Percentiles rank a stretch among this genome's conserved stretches.
Evolutionary conservation across 2,888 invertebrate species (phyloP).

Genomic region (Spilosoma lubricipeda): DNA sequence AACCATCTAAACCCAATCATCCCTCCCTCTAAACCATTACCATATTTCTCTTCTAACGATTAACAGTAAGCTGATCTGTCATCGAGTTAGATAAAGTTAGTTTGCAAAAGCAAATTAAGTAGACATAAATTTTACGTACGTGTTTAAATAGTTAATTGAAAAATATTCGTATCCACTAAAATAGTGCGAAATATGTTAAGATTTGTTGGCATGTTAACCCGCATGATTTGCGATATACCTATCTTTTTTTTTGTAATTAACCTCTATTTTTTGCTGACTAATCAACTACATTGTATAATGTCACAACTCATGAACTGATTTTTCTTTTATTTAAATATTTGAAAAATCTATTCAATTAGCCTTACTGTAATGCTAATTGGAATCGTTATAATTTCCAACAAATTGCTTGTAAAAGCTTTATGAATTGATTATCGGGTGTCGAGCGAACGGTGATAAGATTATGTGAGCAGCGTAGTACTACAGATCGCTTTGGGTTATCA

Average conservation of each 20-base stretch:
- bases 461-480: background rate
- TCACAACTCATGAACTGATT: background rate
- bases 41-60: background rate
- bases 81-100: background rate
- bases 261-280: background rate
- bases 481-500: background rate
- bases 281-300: background rate
- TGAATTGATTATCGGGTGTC: constrained; percentile 5
- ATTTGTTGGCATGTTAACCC: background rate
- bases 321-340: background rate
- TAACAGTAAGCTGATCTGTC: background rate
- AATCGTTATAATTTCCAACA: background rate
- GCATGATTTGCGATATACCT: background rate
- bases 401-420: constrained; percentile 1
- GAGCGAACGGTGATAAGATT: constrained; percentile 6
- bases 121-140: background rate
- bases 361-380: background rate
- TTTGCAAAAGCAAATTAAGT: background rate
- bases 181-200: too few species aligned
- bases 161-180: background rate
- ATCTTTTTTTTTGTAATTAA: background rate
- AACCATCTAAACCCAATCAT: background rate
- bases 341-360: background rate
- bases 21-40: background rate
- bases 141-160: background rate